phyloP scores from a whole-genome alignment of 2,113 vertebrate species.

The Boleophthalmus pectinirostris region DNA sequence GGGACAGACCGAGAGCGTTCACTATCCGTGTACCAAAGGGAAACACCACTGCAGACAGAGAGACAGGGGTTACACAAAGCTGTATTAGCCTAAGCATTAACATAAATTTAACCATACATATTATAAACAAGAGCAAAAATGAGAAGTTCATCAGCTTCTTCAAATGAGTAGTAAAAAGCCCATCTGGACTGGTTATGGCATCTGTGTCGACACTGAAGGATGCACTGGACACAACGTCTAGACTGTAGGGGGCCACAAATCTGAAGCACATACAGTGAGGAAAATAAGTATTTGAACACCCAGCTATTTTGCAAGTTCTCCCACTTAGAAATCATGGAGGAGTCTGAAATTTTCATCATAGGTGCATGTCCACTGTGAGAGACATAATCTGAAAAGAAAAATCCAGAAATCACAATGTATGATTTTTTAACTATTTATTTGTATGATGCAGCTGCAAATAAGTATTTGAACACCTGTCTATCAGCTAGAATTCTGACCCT shows the following conservation, averaged over 20 bases:
- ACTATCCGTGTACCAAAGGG: slow-evolving; percentile 30
- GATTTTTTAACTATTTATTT: too few species aligned
- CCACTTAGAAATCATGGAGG: too few species aligned
- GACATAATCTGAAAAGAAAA: too few species aligned
- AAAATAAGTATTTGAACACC: too few species aligned
- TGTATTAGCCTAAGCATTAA: neutral
- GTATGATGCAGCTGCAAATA: too few species aligned
- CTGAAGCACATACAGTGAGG: slow-evolving; percentile 66
- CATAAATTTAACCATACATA: slow-evolving; percentile 25
- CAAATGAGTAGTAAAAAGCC: slow-evolving; percentile 76
- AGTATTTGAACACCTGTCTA: too few species aligned
- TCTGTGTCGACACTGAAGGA: slow-evolving; percentile 83
- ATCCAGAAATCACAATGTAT: too few species aligned
- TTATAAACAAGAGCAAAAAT: slow-evolving; percentile 35
- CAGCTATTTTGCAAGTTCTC: too few species aligned
- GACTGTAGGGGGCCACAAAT: slow-evolving; percentile 80
- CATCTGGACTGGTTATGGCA: slow-evolving; percentile 81
- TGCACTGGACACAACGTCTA: slow-evolving; percentile 80
- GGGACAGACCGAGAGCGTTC: slow-evolving; percentile 13
- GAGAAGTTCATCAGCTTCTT: slow-evolving; percentile 67
- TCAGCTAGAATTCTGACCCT: too few species aligned
- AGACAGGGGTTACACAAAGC: neutral
- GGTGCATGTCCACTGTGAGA: too few species aligned
- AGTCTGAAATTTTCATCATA: too few species aligned
- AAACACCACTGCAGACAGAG: slow-evolving; percentile 40